These are phyloP conservation scores for Physeter macrocephalus DNA, from an alignment of 2,113 vertebrate species.

Conservation along the genomic window DNA sequence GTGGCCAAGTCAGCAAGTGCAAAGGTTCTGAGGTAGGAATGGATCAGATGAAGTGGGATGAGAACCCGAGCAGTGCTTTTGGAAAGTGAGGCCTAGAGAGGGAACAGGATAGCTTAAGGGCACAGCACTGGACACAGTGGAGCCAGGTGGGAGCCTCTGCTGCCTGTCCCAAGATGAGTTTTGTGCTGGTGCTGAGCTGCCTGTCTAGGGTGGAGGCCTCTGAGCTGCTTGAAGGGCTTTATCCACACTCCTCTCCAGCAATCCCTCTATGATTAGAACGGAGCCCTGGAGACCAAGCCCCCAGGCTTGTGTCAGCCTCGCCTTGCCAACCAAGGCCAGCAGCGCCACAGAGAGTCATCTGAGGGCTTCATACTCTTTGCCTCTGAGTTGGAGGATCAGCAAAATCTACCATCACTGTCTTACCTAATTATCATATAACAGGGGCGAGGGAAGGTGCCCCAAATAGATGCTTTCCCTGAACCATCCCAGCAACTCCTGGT, in stretches of 20 bases:
- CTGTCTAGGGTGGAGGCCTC: background rate
- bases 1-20: background rate
- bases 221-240: background rate
- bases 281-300: background rate
- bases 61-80: background rate
- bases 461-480: background rate
- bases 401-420: too few species aligned
- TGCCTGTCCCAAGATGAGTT: background rate
- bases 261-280: background rate
- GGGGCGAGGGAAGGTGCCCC: background rate
- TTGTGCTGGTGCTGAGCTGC: background rate
- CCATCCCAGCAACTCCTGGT: background rate
- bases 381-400: background rate
- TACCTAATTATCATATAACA: background rate
- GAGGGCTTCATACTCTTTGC: background rate
- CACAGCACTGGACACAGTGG: accelerated
- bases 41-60: background rate
- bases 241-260: background rate
- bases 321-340: background rate
- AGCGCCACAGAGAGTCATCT: background rate
- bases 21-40: background rate
- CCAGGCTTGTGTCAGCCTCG: background rate
- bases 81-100: background rate
- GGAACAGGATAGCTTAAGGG: background rate
- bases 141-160: background rate